Conservation (phyloP, 2,797 vertebrate genomes). For the Pachyuromys duprasi region DNA sequence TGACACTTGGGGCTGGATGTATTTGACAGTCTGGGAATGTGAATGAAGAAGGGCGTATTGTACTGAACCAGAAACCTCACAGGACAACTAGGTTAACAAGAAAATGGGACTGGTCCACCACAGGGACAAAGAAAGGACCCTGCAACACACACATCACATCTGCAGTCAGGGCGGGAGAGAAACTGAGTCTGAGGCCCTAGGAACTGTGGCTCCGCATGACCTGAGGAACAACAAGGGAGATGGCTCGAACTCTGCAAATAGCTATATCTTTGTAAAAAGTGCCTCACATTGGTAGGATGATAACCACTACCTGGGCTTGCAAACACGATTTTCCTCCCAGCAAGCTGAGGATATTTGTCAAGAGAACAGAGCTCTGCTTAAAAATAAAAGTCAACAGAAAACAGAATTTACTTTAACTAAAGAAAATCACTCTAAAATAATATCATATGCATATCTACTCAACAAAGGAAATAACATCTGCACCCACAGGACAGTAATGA, state of each 20-base stretch:
- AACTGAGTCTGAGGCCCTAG: neutral
- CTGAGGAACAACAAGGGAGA: neutral
- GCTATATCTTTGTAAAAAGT: neutral
- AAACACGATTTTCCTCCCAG: conserved; percentile 4
- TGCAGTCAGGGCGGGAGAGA: neutral
- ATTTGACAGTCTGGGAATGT: neutral
- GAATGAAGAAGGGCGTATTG: neutral
- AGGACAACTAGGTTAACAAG: neutral
- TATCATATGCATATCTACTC: conserved; percentile 1
- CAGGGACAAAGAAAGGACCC: neutral
- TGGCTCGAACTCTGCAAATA: neutral
- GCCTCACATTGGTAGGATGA: neutral
- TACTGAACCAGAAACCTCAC: conserved; percentile 8
- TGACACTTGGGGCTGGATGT: conserved; percentile 33
- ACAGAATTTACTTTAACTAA: conserved; percentile 16
- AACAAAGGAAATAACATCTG: conserved; percentile 9
- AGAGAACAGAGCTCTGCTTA: conserved; percentile 21
- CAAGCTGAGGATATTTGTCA: conserved; percentile 23
- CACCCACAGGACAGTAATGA: neutral
- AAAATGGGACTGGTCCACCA: neutral
- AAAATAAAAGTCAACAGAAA: conserved; percentile 57
- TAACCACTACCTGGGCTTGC: neutral
- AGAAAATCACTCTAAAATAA: conserved; percentile 24
- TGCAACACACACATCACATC: neutral
- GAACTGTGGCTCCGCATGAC: neutral